phyloP scores from a whole-genome alignment of 2,888 invertebrate species.

The Hymenopus coronatus region DNA sequence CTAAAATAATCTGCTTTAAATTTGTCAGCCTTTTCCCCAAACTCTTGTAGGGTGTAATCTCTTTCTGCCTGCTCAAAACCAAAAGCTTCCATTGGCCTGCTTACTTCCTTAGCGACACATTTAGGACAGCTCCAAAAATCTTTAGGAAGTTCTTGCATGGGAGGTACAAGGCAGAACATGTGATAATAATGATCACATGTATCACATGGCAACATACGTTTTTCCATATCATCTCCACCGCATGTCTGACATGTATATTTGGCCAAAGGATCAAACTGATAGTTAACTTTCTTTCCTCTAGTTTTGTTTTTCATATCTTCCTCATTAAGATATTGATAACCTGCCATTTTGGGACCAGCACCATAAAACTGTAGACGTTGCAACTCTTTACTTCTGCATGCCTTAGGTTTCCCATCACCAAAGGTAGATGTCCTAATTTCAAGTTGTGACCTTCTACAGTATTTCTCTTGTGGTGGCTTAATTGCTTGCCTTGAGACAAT shows the following conservation, averaged over 20 bases:
- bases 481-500: conserved; percentile 68
- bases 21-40: conserved; percentile 98
- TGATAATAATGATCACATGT: conserved; percentile 98
- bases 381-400: conserved; percentile 55
- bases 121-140: conserved; percentile 96
- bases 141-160: conserved; percentile 89
- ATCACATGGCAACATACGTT: conserved; percentile 92
- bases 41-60: conserved; percentile 92
- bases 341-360: conserved; percentile 79
- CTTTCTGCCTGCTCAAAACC: conserved; percentile 95
- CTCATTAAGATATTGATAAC: conserved; percentile 50
- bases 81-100: conserved; percentile 90
- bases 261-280: conserved; percentile 60
- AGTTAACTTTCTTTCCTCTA: conserved; percentile 37
- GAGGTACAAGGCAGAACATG: conserved; percentile 94
- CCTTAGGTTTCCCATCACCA: conserved; percentile 35
- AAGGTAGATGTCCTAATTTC: conserved; percentile 29
- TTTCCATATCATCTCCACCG: conserved; percentile 89
- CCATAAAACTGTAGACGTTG: conserved; percentile 74
- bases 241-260: conserved; percentile 94
- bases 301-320: conserved; percentile 39
- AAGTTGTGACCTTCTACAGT: conserved; percentile 61
- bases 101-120: conserved; percentile 88
- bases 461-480: conserved; percentile 63
- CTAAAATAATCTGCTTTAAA: conserved; percentile 98